Evolutionary conservation across 37 sponge, comb jelly and placozoan species (phyloP).

Genomic region (Dysidea cf. avara): DNA sequence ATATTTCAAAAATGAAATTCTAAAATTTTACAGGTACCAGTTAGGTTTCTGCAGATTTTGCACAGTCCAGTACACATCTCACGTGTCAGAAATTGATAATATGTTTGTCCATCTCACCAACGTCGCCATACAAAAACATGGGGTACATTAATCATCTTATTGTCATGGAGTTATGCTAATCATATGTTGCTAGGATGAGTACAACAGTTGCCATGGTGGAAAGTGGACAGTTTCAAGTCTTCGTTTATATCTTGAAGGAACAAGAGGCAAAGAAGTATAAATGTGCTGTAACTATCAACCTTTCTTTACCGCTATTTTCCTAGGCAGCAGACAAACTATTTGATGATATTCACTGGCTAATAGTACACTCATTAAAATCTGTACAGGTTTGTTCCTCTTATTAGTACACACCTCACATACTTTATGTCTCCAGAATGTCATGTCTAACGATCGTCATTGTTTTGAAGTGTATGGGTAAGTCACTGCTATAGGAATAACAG

Average conservation of each 20-base stretch:
- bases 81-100: conserved; percentile 87
- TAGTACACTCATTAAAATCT: conserved; percentile 93
- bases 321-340: conserved; percentile 79
- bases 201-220: conserved; percentile 94
- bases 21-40: conserved; percentile 47
- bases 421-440: conserved; percentile 63
- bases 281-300: neutral
- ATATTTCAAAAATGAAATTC: too few species aligned
- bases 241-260: conserved; percentile 78
- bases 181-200: conserved; percentile 69
- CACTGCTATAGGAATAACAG: neutral
- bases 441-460: conserved; percentile 93
- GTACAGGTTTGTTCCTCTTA: conserved; percentile 54
- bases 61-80: conserved; percentile 91
- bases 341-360: conserved; percentile 94
- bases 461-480: conserved; percentile 91
- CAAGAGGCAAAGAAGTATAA: conserved; percentile 80
- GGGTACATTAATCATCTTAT: conserved; percentile 33
- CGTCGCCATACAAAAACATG: conserved; percentile 98
- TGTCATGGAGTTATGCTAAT: neutral
- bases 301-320: neutral
- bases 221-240: conserved; percentile 93
- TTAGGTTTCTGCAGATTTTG: conserved; percentile 98
- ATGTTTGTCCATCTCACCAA: conserved; percentile 98
- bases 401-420: neutral